These are phyloP conservation scores for Argyra leucocephala DNA, from an alignment of 2,888 invertebrate species.

Conservation along the genomic window DNA sequence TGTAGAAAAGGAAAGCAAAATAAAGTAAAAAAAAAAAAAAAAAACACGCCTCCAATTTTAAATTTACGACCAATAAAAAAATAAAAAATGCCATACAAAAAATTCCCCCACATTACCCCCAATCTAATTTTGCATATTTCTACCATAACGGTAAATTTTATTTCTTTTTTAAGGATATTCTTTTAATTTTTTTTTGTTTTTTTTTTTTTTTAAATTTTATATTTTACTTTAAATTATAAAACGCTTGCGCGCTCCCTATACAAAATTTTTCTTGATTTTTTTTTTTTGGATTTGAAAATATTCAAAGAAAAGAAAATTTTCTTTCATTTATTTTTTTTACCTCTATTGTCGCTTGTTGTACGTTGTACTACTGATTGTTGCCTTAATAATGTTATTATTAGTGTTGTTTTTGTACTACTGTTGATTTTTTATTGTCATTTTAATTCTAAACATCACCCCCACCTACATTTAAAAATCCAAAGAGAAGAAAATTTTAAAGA, in stretches of 20 bases:
- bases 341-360: too few species aligned
- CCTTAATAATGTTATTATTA: too few species aligned
- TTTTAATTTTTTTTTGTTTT: conserved; percentile 15
- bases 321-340: too few species aligned
- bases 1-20: neutral
- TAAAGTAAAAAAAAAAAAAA: neutral
- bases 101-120: conserved; percentile 17
- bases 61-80: conserved; percentile 38
- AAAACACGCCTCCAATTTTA: conserved; percentile 36
- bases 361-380: too few species aligned
- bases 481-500: too few species aligned
- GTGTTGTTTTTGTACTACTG: too few species aligned
- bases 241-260: conserved; percentile 21
- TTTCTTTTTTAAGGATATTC: too few species aligned
- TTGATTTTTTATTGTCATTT: too few species aligned
- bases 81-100: conserved; percentile 26
- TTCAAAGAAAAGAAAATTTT: too few species aligned
- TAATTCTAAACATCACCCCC: too few species aligned
- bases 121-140: conserved; percentile 26
- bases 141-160: conserved; percentile 19
- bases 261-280: neutral
- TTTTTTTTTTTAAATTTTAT: conserved; percentile 14
- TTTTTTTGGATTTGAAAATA: too few species aligned
- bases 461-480: too few species aligned
- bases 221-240: conserved; percentile 23